Evolutionary conservation across 2,888 invertebrate species (phyloP).

Genomic region (Craniophora ligustri): DNA sequence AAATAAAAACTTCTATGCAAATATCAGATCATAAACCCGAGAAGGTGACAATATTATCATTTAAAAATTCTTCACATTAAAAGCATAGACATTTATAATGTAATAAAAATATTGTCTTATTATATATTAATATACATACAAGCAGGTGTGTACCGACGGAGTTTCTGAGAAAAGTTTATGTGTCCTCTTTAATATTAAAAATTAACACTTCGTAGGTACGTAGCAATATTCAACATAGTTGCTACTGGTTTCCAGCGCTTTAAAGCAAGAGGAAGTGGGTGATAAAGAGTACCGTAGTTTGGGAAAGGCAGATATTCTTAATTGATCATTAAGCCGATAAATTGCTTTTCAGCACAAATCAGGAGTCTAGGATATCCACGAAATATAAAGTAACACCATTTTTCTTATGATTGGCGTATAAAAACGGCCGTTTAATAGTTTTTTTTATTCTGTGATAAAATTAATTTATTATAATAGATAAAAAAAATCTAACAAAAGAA

Average conservation of each 20-base stretch:
- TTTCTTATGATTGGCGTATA: too few species aligned
- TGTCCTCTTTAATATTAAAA: constrained; percentile 60
- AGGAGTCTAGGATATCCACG: neutral
- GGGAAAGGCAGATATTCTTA: constrained; percentile 28
- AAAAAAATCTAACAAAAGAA: too few species aligned
- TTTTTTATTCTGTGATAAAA: too few species aligned
- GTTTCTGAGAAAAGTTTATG: constrained; percentile 59
- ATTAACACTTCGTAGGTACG: constrained; percentile 35
- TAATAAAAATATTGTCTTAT: constrained; percentile 47
- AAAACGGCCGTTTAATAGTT: too few species aligned
- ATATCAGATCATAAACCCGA: constrained; percentile 13
- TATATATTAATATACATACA: constrained; percentile 51
- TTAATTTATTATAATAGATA: too few species aligned
- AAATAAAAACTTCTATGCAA: constrained; percentile 48
- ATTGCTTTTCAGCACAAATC: neutral
- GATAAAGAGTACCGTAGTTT: constrained; percentile 39
- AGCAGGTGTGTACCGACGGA: constrained; percentile 27
- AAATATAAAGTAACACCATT: too few species aligned
- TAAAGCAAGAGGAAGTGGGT: constrained; percentile 35
- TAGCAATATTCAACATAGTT: constrained; percentile 51
- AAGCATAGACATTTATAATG: constrained; percentile 26
- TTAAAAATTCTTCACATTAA: constrained; percentile 27
- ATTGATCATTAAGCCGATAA: constrained; percentile 29
- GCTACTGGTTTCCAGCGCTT: constrained; percentile 21
- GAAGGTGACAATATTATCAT: constrained; percentile 13